A percentile compares a stretch with the other conserved stretches of the same genome.
Evolutionary conservation across 2,113 vertebrate species (phyloP).

Genomic region (Microtus pennsylvanicus): DNA sequence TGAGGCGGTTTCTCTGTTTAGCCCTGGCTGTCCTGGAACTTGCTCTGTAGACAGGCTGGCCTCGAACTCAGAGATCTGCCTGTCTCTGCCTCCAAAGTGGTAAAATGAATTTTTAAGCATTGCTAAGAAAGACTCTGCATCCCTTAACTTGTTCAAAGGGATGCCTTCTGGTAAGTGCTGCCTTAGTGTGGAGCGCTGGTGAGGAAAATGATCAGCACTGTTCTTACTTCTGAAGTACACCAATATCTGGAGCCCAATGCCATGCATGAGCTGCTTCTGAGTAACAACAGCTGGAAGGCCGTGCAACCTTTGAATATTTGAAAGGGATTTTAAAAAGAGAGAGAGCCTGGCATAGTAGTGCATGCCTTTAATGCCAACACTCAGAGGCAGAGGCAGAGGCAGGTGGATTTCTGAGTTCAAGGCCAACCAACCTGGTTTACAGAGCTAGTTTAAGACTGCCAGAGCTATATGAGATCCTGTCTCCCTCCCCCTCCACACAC

Average conservation of each 20-base stretch:
- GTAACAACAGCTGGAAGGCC: not conserved
- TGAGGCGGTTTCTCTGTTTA: not conserved
- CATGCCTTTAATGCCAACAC: not conserved
- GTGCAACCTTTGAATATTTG: not conserved
- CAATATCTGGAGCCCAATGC: not conserved
- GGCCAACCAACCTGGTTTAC: not conserved
- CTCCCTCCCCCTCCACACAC: no score
- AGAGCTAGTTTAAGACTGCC: not conserved
- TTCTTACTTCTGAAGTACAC: not conserved
- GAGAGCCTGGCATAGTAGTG: not conserved
- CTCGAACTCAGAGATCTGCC: not conserved
- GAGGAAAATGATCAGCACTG: slow-evolving; percentile 40
- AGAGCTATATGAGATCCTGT: not conserved
- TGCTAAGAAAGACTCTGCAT: slow-evolving; percentile 43
- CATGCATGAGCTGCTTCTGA: not conserved
- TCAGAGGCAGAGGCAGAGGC: not conserved
- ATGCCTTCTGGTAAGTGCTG: slow-evolving; percentile 28
- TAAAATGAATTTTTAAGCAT: slow-evolving; percentile 61
- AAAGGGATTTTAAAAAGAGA: not conserved
- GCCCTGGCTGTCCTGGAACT: not conserved
- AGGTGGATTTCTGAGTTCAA: not conserved
- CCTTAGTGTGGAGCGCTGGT: slow-evolving; percentile 47
- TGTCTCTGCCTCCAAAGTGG: not conserved
- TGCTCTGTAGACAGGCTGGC: not conserved
- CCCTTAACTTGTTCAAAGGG: slow-evolving; percentile 57